Evolutionary conservation across 2,888 invertebrate species (phyloP), one percentile per base, ranked within the genome.

Genomic region (Lepeophtheirus nordmannii): DNA sequence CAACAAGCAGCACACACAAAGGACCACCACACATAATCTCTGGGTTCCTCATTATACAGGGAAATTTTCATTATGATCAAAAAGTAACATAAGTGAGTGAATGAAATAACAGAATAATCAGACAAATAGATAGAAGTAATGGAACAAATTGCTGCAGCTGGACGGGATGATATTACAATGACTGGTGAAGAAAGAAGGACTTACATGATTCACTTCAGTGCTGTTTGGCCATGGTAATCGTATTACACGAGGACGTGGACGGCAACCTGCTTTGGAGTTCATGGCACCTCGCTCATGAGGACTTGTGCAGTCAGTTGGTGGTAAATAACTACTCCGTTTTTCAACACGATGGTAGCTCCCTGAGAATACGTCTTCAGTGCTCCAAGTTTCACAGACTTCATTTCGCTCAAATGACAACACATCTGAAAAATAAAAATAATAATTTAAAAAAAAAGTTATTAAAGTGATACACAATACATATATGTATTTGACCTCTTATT

Each of bases 161-260:
- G n/a, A n/a, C n/a, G n/a, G n/a, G n/a, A n/a, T n/a, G n/a, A n/a
- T n/a, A n/a, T 30, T 30, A 30, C 7, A 30, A 30, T 30, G 7
- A 30, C n/a, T n/a, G n/a, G n/a, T 30, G 3, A 30, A 30, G 30
- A 30, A 7, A 30, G 30, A 30, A 30, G 17, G 11, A 38, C 62
- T 46, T 63, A 63, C 63, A 41, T 63, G 22, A 53, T 63, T 40
- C 12, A 63, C 46, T 20, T 40, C 41, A 22, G 63, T 63, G 63
- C 53, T 53, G 56, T 63, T 63, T 14, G 63, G 63, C 63, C 63
- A 63, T 37, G 63, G 63, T 14, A 63, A 30, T 23, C 56, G 22
- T 17, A 63, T 53, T 10, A 63, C 37, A 46, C 53, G 14, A 22
- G 63, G 63, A 17, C 63, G 14, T n/a, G 63, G 63, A 30, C 53